These are phyloP conservation scores for Zosterops lateralis DNA, from an alignment of 2,113 vertebrate species.

Conservation along the genomic window DNA sequence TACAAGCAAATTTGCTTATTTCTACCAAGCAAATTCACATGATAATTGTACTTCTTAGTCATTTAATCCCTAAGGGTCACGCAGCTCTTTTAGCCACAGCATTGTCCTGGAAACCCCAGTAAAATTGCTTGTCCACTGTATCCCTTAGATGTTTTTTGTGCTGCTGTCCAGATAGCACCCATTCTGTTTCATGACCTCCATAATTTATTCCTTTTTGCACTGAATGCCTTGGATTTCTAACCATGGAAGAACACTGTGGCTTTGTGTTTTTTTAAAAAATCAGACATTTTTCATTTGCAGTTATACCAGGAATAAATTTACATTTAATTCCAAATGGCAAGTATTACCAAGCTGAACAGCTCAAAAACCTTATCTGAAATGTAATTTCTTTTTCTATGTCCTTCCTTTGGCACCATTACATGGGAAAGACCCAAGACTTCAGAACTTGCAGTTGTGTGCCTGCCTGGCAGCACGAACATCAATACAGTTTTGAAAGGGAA, in stretches of 20 bases:
- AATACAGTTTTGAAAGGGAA: background rate
- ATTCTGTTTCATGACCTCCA: background rate
- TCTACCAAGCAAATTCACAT: background rate
- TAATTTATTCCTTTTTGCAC: conserved; percentile 6
- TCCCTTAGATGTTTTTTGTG: background rate
- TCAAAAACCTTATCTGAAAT: background rate
- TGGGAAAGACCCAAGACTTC: background rate
- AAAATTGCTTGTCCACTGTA: background rate
- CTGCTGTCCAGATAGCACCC: background rate
- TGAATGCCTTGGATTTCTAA: background rate
- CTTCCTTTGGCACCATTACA: background rate
- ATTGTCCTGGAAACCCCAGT: background rate
- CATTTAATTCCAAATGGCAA: background rate
- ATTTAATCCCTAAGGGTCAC: background rate
- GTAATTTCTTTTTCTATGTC: background rate
- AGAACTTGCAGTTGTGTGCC: background rate
- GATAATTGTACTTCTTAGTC: background rate
- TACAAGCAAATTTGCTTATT: background rate
- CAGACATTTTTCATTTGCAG: background rate
- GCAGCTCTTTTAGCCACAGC: background rate
- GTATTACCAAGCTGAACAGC: background rate
- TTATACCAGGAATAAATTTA: background rate
- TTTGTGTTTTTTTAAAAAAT: background rate
- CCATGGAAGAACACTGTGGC: background rate
- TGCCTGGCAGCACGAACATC: background rate